Evolutionary conservation across 2,113 vertebrate genomes (phyloP).

Genomic region (Mormoops blainvillei): DNA sequence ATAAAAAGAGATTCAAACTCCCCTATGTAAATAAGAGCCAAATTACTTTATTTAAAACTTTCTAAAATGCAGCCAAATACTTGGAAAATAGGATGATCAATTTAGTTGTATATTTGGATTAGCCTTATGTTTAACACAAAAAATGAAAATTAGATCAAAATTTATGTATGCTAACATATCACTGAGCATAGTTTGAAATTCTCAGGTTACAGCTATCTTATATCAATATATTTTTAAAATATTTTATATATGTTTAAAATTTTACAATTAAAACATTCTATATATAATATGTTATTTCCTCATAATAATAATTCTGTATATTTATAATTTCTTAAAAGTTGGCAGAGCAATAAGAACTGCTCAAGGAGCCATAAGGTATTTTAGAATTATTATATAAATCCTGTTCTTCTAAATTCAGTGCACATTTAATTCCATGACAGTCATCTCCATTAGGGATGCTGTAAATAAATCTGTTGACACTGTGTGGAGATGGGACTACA

Average conservation of each 20-base stretch:
- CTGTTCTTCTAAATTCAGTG: background rate
- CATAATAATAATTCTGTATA: background rate
- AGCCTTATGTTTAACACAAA: background rate
- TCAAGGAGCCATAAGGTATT: background rate
- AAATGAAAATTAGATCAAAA: background rate
- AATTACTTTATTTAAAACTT: constrained; percentile 4
- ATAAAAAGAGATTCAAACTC: background rate
- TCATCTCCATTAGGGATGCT: background rate
- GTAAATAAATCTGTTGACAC: background rate
- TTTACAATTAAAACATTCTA: background rate
- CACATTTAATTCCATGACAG: background rate
- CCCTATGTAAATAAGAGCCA: background rate
- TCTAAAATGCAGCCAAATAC: background rate
- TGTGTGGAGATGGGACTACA: background rate
- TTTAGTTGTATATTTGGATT: background rate
- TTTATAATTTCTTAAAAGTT: background rate
- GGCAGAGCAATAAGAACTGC: background rate
- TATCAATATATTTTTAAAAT: background rate
- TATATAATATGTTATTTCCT: background rate
- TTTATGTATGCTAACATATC: background rate
- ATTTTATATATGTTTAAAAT: background rate
- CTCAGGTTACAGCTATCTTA: background rate
- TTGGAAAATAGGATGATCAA: background rate
- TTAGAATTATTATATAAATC: background rate
- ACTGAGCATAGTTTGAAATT: background rate